These are phyloP conservation scores for Aphidius gifuensis DNA, from an alignment of 1,140 invertebrate species.

Conservation along the genomic window DNA sequence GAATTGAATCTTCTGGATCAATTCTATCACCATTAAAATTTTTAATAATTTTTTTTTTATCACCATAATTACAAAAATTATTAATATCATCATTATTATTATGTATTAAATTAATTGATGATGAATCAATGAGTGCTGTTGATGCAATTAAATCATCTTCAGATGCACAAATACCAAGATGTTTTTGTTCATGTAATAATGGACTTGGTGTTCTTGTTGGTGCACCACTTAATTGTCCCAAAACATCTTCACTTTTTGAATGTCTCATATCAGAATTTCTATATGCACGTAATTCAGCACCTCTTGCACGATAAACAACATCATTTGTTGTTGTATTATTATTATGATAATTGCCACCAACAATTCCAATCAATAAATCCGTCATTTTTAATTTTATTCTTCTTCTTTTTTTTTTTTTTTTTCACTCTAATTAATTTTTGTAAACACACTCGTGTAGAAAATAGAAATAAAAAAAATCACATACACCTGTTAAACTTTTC, in stretches of 20 bases:
- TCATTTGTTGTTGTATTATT: slow-evolving; percentile 23
- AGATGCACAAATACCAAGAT: slow-evolving; percentile 33
- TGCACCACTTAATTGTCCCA: slow-evolving; percentile 29
- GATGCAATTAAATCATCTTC: slow-evolving; percentile 52
- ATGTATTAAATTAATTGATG: slow-evolving; percentile 26
- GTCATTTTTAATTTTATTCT: slow-evolving; percentile 37
- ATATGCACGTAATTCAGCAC: slow-evolving; percentile 31
- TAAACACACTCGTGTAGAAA: too few relatives aligned
- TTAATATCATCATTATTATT: neutral
- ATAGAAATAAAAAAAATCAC: too few relatives aligned
- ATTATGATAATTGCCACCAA: slow-evolving; percentile 29
- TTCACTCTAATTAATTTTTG: neutral
- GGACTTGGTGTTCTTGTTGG: slow-evolving; percentile 39
- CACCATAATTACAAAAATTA: too few relatives aligned
- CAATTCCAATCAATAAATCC: slow-evolving; percentile 45
- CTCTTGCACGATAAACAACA: slow-evolving; percentile 34
- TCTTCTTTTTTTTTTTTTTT: neutral
- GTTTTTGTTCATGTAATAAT: slow-evolving; percentile 24
- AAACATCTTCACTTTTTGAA: slow-evolving; percentile 47
- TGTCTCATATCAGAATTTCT: slow-evolving; percentile 49
- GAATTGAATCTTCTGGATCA: slow-evolving; percentile 64
- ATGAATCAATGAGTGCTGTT: slow-evolving; percentile 46
- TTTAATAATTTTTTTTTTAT: neutral
- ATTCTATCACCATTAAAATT: slow-evolving; percentile 48
- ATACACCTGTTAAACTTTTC: too few relatives aligned